Evolutionary conservation across 2,888 invertebrate species (phyloP), one percentile per base, ranked within the genome.

Genomic region (Eupithecia inturbata): DNA sequence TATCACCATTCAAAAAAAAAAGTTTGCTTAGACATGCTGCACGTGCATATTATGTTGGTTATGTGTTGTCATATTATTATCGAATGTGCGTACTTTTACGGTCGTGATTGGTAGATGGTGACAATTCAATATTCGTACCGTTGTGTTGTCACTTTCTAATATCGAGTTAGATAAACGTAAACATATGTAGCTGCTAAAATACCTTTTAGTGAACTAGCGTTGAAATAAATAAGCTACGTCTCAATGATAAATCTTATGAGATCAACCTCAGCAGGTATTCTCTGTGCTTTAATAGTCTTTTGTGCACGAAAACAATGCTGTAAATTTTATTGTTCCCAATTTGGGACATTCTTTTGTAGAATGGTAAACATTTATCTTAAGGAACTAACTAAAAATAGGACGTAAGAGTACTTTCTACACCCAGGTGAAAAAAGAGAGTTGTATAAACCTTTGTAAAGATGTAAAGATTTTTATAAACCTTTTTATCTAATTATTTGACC

Each of bases 261-360:
- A 86, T 90, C 88, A 89, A 84, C 85, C 86, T 88, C 77, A 74
- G 76, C 78, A 80, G 82, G 85, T 84, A 87, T 88, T 88, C 89
- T 86, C 85, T 87, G 87, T 41, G 87, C 82, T 80, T 87, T 89
- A 92, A 92, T 92, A 88, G 87, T 88, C 91, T 90, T 92, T 93
- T 92, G 92, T 93, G 86, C 82, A 85, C 83, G 86, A 87, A 89
- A 91, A 93, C 92, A 93, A 93, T 92, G 89, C 90, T 83, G 84
- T 89, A 90, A 90, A 88, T 89, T 89, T 87, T 89, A 92, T 92
- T 92, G 91, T 91, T 85, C 85, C 78, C 85, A 86, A 85, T 88
- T 87, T 86, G 79, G 84, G 83, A 62, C 81, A 86, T 84, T 88
- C 1, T 84, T 84, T 87, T 64, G n/a, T 26, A 16, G 68, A 39